Percentiles rank a stretch among this genome's conserved stretches.
phyloP scores from a whole-genome alignment of 2,797 vertebrate genomes.

The Botia almorhae region DNA sequence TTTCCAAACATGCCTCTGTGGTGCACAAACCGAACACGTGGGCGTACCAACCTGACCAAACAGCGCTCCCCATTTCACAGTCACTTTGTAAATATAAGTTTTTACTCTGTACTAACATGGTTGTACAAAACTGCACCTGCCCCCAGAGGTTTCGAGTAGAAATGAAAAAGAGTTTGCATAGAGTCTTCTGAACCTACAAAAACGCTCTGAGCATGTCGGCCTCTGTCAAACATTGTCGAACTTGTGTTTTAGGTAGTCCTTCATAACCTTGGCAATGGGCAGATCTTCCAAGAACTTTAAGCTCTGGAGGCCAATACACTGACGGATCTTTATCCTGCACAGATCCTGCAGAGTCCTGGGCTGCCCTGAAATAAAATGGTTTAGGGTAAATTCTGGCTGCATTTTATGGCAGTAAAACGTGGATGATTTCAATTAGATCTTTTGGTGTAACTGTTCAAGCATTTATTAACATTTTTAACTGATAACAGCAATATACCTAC shows the following conservation, averaged over 20 bases:
- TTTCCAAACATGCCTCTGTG: not conserved
- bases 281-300: constrained; percentile 94
- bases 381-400: not conserved
- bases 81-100: constrained; percentile 27
- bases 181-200: constrained; percentile 83
- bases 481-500: no score
- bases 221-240: constrained; percentile 90
- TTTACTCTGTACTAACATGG: constrained; percentile 38
- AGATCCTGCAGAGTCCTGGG: constrained; percentile 95
- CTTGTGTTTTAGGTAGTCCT: constrained; percentile 99
- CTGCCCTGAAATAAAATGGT: constrained; percentile 77
- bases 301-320: constrained; percentile 96
- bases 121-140: constrained; percentile 79
- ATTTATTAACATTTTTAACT: not conserved
- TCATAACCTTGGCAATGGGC: constrained; percentile 97
- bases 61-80: constrained; percentile 33
- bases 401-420: not conserved
- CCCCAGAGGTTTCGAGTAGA: constrained; percentile 78
- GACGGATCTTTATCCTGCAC: constrained; percentile 97
- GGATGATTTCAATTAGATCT: not conserved
- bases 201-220: constrained; percentile 60
- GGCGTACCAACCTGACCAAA: not conserved
- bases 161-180: constrained; percentile 90
- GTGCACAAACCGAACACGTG: not conserved
- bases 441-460: not conserved